A percentile compares a stretch with the other conserved stretches of the same genome.
phyloP scores from a whole-genome alignment of 2,888 invertebrate species.

The Caenorhabditis wallacei region DNA sequence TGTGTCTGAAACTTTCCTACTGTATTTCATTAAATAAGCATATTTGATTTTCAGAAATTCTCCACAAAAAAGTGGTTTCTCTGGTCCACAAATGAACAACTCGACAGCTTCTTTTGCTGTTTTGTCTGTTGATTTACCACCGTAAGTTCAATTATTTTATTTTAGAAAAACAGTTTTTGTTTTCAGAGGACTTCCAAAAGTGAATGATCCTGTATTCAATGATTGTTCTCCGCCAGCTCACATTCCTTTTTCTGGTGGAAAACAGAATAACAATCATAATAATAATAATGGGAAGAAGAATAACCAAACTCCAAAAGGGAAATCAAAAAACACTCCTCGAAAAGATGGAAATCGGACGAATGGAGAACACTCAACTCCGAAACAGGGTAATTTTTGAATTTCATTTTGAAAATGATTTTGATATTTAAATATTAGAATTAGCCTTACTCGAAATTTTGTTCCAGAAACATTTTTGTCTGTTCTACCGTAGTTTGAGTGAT shows the following conservation, averaged over 20 bases:
- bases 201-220: slow-evolving; percentile 15
- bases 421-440: too few relatives aligned
- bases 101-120: slow-evolving; percentile 14
- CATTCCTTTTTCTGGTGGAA: slow-evolving; percentile 52
- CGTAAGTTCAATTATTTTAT: slow-evolving; percentile 37
- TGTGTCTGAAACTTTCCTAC: background rate
- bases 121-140: slow-evolving; percentile 37
- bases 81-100: background rate
- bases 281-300: background rate
- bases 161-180: background rate
- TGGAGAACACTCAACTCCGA: background rate
- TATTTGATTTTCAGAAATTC: background rate
- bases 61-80: background rate
- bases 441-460: too few relatives aligned
- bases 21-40: background rate
- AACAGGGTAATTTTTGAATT: background rate
- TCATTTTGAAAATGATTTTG: too few relatives aligned
- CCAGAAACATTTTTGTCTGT: background rate
- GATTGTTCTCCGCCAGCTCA: slow-evolving; percentile 52
- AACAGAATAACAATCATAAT: background rate
- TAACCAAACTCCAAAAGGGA: background rate
- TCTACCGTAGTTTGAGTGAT: background rate
- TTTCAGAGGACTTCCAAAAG: slow-evolving; percentile 59
- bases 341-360: slow-evolving; percentile 2
- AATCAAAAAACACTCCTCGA: background rate